These are phyloP conservation scores for Garra rufa DNA, from an alignment of 2,113 vertebrate genomes.

Conservation along the genomic window DNA sequence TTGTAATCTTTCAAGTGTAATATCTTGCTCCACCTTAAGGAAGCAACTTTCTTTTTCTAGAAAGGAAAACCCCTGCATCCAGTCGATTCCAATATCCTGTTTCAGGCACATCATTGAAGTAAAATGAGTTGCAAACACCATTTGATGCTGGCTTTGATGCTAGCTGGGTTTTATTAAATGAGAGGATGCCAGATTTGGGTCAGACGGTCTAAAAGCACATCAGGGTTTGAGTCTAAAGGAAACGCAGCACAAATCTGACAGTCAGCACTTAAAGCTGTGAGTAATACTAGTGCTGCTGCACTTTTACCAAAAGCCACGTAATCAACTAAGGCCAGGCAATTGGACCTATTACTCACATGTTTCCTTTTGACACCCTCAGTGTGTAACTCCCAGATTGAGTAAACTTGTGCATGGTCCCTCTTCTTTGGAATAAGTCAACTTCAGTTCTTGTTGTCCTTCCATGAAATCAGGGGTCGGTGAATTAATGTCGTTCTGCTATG, in stretches of 20 bases:
- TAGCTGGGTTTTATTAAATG: neutral
- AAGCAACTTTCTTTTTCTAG: neutral
- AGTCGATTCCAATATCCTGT: no score
- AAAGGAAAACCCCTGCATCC: neutral
- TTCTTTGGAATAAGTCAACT: neutral
- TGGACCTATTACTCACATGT: conserved; percentile 56
- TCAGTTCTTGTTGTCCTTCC: neutral
- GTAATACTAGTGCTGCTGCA: conserved; percentile 60
- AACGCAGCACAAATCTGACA: conserved; percentile 39
- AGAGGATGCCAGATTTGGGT: neutral
- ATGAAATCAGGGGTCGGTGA: neutral
- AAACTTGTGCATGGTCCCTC: conserved; percentile 28
- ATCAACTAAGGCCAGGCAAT: conserved; percentile 9
- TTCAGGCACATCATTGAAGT: neutral
- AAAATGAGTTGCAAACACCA: neutral
- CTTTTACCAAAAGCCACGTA: conserved; percentile 59
- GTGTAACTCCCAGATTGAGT: conserved; percentile 49
- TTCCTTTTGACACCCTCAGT: conserved; percentile 34
- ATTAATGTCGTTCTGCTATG: neutral
- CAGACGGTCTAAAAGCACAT: neutral
- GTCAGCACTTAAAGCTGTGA: conserved; percentile 69
- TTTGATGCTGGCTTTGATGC: neutral
- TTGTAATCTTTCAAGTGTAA: neutral
- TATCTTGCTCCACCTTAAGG: neutral
- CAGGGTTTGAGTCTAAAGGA: conserved; percentile 18